These are phyloP conservation scores for Fistularia tabacaria DNA, from an alignment of 2,797 vertebrate genomes.

Conservation along the genomic window DNA sequence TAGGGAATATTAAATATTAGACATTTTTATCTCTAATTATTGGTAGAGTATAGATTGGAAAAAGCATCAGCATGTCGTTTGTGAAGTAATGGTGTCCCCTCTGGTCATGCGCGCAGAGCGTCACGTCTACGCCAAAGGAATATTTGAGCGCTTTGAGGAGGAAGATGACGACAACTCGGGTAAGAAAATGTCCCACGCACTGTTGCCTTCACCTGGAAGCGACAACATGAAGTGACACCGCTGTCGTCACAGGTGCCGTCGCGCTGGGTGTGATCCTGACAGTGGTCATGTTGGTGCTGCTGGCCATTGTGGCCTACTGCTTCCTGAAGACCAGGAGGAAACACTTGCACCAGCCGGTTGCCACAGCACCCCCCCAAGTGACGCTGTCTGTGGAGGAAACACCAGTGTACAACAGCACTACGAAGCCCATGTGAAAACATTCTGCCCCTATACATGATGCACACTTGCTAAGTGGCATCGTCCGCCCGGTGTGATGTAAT, in stretches of 20 bases:
- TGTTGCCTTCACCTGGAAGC: background rate
- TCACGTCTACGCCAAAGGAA: constrained; percentile 74
- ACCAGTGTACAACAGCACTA: constrained; percentile 83
- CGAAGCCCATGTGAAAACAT: constrained; percentile 78
- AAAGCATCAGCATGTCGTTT: background rate
- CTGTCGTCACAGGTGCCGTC: constrained; percentile 61
- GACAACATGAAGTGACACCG: constrained; percentile 27
- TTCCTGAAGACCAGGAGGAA: constrained; percentile 73
- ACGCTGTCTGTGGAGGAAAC: constrained; percentile 74
- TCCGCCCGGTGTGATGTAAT: too few species aligned
- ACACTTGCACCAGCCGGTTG: constrained; percentile 47
- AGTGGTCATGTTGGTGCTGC: constrained; percentile 76
- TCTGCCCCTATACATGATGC: too few species aligned
- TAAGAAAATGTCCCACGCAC: constrained; percentile 5
- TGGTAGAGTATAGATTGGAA: too few species aligned
- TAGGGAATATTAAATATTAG: too few species aligned
- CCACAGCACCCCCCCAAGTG: constrained; percentile 51
- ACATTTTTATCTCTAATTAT: too few species aligned
- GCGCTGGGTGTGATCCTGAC: constrained; percentile 76
- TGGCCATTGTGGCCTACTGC: constrained; percentile 80
- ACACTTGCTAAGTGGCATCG: too few species aligned
- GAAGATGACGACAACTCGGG: constrained; percentile 38
- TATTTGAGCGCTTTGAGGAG: constrained; percentile 38
- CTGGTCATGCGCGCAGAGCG: constrained; percentile 63
- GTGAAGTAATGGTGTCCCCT: background rate